These are phyloP conservation scores for Melanotaenia pygmaea DNA, from an alignment of 2,797 vertebrate species.

Conservation along the genomic window DNA sequence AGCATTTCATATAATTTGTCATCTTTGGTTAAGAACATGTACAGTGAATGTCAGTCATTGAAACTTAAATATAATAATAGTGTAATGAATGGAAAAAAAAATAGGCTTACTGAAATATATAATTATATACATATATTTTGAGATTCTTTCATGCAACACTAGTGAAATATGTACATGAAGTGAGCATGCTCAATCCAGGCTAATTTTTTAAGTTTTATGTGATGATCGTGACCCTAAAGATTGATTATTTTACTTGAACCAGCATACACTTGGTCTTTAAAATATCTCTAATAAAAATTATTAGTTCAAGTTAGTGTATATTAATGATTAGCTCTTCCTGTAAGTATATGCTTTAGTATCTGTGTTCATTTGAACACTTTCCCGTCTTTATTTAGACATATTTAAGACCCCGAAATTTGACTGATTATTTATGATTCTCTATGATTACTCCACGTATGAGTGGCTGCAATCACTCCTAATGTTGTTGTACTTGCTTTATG, in stretches of 20 bases:
- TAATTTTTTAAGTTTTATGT: too few relatives aligned
- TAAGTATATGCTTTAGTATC: not conserved
- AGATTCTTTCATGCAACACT: too few relatives aligned
- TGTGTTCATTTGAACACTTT: too few relatives aligned
- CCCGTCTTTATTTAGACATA: not conserved
- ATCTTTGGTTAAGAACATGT: not conserved
- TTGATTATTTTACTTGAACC: not conserved
- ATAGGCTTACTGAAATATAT: too few relatives aligned
- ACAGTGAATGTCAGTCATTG: not conserved
- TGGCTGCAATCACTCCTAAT: conserved; percentile 16
- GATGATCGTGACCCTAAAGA: not conserved
- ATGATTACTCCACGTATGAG: conserved; percentile 14
- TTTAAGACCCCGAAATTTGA: conserved; percentile 4
- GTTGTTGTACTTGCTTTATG: conserved; percentile 63
- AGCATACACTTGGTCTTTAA: not conserved
- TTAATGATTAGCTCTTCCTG: not conserved
- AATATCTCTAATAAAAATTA: not conserved
- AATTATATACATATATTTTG: too few relatives aligned
- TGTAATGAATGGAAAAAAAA: too few relatives aligned
- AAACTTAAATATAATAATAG: too few relatives aligned
- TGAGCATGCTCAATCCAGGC: not conserved
- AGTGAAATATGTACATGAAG: too few relatives aligned
- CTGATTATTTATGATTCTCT: conserved; percentile 12
- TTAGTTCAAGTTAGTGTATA: not conserved
- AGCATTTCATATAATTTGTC: not conserved